Evolutionary conservation across 2,797 vertebrate species (phyloP).

Genomic region (Brachyrhaphis roseni): DNA sequence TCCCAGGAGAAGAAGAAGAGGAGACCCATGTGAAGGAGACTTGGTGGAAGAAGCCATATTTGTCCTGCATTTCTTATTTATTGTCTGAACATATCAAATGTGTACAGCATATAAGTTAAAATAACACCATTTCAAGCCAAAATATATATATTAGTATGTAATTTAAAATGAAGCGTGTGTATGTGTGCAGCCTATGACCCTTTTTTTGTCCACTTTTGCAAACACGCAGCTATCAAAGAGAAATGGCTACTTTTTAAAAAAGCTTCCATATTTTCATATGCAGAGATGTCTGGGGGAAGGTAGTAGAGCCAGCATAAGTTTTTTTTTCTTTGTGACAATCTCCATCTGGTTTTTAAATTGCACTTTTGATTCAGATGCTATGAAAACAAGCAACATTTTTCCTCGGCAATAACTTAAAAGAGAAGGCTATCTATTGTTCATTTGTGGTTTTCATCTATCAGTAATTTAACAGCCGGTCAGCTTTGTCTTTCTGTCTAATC

Average conservation of each 20-base stretch:
- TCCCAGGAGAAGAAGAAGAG: not conserved
- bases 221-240: not conserved
- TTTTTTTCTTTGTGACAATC: not conserved
- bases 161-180: conserved; percentile 19
- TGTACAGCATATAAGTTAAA: conserved; percentile 38
- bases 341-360: not conserved
- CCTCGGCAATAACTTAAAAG: not conserved
- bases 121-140: conserved; percentile 4
- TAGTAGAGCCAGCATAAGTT: not conserved
- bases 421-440: not conserved
- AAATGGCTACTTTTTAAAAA: not conserved
- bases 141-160: conserved; percentile 15
- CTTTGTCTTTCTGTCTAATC: not conserved
- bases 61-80: conserved; percentile 41
- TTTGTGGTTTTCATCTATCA: not conserved
- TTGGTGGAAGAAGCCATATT: conserved; percentile 41
- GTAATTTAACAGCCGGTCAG: not conserved
- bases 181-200: not conserved
- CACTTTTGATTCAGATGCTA: not conserved
- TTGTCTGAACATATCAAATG: conserved; percentile 35
- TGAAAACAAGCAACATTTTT: conserved; percentile 1
- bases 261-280: not conserved
- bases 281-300: not conserved
- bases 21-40: not conserved
- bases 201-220: not conserved